These are phyloP conservation scores for Caenorhabditis doughertyi DNA, from an alignment of 2,888 invertebrate genomes.

Conservation along the genomic window DNA sequence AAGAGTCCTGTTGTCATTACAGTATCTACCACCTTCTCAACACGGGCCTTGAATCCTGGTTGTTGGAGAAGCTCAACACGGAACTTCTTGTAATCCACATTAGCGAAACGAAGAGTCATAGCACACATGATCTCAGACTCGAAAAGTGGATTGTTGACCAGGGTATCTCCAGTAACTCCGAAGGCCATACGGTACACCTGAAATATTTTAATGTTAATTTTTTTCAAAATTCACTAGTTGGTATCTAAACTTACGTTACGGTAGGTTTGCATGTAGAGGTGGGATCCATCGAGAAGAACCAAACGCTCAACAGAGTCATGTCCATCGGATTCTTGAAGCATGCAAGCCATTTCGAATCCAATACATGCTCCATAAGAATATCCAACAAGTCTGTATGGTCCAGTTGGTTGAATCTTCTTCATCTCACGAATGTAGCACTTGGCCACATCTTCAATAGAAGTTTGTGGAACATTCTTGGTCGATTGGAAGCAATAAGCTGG, in stretches of 20 bases:
- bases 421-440: constrained; percentile 86
- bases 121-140: constrained; percentile 88
- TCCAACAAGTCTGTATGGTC: constrained; percentile 93
- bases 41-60: constrained; percentile 86
- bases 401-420: constrained; percentile 88
- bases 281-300: constrained; percentile 91
- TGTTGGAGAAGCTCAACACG: constrained; percentile 86
- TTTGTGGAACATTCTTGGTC: constrained; percentile 80
- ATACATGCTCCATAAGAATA: constrained; percentile 97
- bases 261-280: constrained; percentile 84
- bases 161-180: constrained; percentile 82
- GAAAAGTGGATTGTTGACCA: constrained; percentile 83
- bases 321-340: constrained; percentile 86
- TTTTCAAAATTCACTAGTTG: constrained; percentile 25
- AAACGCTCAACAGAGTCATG: constrained; percentile 84
- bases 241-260: constrained; percentile 80
- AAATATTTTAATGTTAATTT: constrained; percentile 24
- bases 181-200: constrained; percentile 83
- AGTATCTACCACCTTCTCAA: constrained; percentile 85
- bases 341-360: constrained; percentile 94
- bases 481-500: constrained; percentile 83
- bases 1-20: constrained; percentile 86
- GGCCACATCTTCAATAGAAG: constrained; percentile 82
- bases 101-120: constrained; percentile 90
- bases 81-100: constrained; percentile 87